These are phyloP conservation scores for Phragmatobia fuliginosa DNA, from an alignment of 2,888 invertebrate species.

Conservation along the genomic window DNA sequence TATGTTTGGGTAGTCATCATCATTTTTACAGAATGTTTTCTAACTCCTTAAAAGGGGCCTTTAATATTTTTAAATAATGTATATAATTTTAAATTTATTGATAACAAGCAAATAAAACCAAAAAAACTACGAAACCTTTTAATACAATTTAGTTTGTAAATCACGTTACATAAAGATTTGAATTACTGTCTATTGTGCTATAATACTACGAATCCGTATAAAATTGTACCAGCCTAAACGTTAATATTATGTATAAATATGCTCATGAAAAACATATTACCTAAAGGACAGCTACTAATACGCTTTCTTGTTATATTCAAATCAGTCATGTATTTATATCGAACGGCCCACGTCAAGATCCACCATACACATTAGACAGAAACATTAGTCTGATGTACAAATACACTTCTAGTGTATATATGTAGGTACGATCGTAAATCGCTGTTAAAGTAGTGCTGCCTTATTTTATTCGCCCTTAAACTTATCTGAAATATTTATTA, in stretches of 20 bases:
- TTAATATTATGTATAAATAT: not conserved
- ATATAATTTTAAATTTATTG: too few relatives aligned
- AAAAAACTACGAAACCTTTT: not conserved
- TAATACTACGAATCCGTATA: not conserved
- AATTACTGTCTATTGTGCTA: not conserved
- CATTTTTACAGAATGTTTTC: not conserved
- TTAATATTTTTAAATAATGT: not conserved
- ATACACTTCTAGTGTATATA: not conserved
- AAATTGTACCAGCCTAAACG: not conserved
- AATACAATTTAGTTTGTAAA: too few relatives aligned
- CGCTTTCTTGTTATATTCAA: not conserved
- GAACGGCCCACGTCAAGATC: not conserved
- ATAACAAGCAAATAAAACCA: too few relatives aligned
- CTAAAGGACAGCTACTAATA: not conserved
- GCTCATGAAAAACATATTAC: not conserved
- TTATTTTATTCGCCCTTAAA: constrained; percentile 42
- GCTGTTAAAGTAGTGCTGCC: constrained; percentile 32
- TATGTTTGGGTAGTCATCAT: not conserved
- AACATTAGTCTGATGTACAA: constrained; percentile 14
- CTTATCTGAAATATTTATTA: constrained; percentile 51
- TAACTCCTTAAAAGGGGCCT: not conserved
- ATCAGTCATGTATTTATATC: not conserved
- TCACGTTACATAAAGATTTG: not conserved
- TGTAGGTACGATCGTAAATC: constrained; percentile 27
- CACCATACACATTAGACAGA: constrained; percentile 5